Percentiles rank a stretch among this genome's conserved stretches.
Evolutionary conservation across 2,797 vertebrate genomes (phyloP).

Genomic region (Xenopus petersii): DNA sequence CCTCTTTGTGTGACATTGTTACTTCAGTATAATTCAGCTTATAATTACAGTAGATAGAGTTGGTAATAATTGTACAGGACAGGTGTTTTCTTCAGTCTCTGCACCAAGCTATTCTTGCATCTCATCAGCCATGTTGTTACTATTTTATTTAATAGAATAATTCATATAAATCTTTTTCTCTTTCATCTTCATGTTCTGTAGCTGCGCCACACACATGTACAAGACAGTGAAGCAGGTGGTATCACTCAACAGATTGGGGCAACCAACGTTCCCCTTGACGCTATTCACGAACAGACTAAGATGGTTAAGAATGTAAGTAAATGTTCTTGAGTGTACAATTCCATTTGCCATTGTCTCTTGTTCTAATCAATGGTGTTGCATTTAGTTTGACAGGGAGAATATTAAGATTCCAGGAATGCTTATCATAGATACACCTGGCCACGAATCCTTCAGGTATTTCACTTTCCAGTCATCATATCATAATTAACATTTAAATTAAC

Average conservation of each 20-base stretch:
- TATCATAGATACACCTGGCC: conserved; percentile 96
- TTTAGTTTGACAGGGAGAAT: conserved; percentile 85
- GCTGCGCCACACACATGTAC: conserved; percentile 91
- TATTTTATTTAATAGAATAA: background rate
- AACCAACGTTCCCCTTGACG: conserved; percentile 93
- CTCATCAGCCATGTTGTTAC: background rate
- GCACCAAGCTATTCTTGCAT: no score
- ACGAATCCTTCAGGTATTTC: conserved; percentile 93
- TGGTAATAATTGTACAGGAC: no score
- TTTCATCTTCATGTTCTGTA: conserved; percentile 47
- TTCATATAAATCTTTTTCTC: background rate
- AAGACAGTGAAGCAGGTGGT: conserved; percentile 93
- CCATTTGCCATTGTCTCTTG: background rate
- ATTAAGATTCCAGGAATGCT: conserved; percentile 94
- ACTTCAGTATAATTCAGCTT: no score
- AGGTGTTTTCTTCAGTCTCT: no score
- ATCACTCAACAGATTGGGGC: conserved; percentile 99
- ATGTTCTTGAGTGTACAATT: background rate
- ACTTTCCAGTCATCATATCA: background rate
- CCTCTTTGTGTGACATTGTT: no score
- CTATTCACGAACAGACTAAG: conserved; percentile 90
- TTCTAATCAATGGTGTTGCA: conserved; percentile 5
- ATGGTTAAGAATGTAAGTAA: conserved; percentile 92
- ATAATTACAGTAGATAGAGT: no score
- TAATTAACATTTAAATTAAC: no score